Conservation (phyloP, 1,140 invertebrate species). For the Drosophila littoralis region DNA sequence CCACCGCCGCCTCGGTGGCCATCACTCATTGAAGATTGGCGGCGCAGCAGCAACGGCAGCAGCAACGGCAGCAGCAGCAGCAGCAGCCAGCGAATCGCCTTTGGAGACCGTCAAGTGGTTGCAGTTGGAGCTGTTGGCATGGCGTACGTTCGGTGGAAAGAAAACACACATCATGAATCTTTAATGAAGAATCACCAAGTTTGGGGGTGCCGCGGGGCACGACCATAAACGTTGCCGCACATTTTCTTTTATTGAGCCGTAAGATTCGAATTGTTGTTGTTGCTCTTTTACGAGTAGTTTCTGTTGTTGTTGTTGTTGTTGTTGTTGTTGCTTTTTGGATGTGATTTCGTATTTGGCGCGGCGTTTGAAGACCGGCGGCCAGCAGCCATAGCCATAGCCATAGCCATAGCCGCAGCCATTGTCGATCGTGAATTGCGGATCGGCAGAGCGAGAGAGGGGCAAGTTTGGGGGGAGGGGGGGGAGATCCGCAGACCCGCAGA, state of each 20-base stretch:
- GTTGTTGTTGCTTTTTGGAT: constrained; percentile 50
- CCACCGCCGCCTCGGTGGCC: constrained; percentile 17
- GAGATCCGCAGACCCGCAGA: constrained; percentile 30
- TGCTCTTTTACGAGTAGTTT: constrained; percentile 17
- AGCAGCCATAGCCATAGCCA: constrained; percentile 26
- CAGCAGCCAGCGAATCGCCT: constrained; percentile 49
- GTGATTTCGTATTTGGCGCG: constrained; percentile 75
- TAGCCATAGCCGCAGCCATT: constrained; percentile 27
- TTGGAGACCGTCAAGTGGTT: constrained; percentile 37
- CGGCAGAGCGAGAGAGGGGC: constrained; percentile 3
- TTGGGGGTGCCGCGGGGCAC: constrained; percentile 50
- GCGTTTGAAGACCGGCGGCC: constrained; percentile 65
- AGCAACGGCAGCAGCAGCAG: constrained; percentile 40
- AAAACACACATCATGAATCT: constrained; percentile 82
- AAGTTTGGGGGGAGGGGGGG: too few species aligned
- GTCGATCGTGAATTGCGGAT: constrained; percentile 44
- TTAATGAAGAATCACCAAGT: constrained; percentile 80
- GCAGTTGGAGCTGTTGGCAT: constrained; percentile 41
- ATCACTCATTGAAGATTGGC: constrained; percentile 66
- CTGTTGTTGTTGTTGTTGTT: constrained; percentile 9
- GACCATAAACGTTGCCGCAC: constrained; percentile 63
- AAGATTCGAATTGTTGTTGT: constrained; percentile 57
- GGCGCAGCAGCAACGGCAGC: constrained; percentile 47
- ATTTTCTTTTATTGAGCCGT: constrained; percentile 80
- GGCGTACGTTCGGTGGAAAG: constrained; percentile 54